Conservation (phyloP, 2,888 invertebrate genomes). For the Phengaris alcon region DNA sequence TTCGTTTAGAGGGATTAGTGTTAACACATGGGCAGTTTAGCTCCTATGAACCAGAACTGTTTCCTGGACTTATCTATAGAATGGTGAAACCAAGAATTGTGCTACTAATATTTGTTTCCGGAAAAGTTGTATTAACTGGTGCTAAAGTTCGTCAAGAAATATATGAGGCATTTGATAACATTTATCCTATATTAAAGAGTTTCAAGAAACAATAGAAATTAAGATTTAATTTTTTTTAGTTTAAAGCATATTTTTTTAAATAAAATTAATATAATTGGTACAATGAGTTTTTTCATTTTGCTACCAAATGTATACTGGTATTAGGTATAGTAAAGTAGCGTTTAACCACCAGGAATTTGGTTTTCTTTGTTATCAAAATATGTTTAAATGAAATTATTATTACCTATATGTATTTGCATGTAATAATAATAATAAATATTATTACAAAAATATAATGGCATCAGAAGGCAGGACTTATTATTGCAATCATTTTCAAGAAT, state of each 20-base stretch:
- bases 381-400: too few species aligned
- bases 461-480: too few species aligned
- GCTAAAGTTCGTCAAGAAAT: slow-evolving; percentile 96
- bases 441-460: too few species aligned
- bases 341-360: too few species aligned
- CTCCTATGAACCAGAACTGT: slow-evolving; percentile 98
- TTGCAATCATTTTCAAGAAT: too few species aligned
- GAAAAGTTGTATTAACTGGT: slow-evolving; percentile 98
- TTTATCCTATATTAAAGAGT: slow-evolving; percentile 97
- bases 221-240: slow-evolving; percentile 22
- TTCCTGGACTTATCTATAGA: slow-evolving; percentile 98
- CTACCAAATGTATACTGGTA: too few species aligned
- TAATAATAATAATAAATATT: too few species aligned
- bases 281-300: slow-evolving; percentile 2
- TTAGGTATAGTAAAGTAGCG: too few species aligned
- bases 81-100: slow-evolving; percentile 99
- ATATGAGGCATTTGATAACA: slow-evolving; percentile 97
- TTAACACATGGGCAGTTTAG: slow-evolving; percentile 87
- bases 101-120: slow-evolving; percentile 98
- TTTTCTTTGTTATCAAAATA: too few species aligned
- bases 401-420: too few species aligned
- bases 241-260: slow-evolving; percentile 5
- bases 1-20: slow-evolving; percentile 85
- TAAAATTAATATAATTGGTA: slow-evolving; percentile 26
- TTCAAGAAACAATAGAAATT: slow-evolving; percentile 89